A percentile compares a stretch with the other conserved stretches of the same genome.
Conservation (phyloP, 2,113 vertebrate genomes). For the Salvelinus alpinus region DNA sequence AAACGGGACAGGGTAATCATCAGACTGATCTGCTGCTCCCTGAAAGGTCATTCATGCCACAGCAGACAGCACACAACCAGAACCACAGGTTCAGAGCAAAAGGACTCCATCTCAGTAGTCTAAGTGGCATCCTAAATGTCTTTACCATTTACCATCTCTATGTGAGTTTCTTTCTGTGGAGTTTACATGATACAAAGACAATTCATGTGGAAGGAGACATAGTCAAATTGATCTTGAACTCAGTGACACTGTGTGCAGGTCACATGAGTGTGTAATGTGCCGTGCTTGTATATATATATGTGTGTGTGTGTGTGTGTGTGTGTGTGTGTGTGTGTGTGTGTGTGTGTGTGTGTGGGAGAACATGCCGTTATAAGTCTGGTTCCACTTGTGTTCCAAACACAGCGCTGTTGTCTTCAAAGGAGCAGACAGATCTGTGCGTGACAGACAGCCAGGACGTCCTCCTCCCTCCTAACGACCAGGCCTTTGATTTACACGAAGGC, state of each 20-base stretch:
- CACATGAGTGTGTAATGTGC: background rate
- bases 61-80: background rate
- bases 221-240: too few species aligned
- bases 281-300: background rate
- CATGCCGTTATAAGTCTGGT: background rate
- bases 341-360: too few species aligned
- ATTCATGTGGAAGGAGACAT: too few species aligned
- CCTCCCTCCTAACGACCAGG: constrained; percentile 1
- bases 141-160: too few species aligned
- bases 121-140: too few species aligned
- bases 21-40: constrained; percentile 43
- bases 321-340: background rate
- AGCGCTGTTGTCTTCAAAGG: constrained; percentile 1
- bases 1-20: constrained; percentile 62
- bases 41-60: constrained; percentile 58
- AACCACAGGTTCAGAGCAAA: background rate
- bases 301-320: background rate
- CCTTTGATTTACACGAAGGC: background rate
- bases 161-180: too few species aligned
- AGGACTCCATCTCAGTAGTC: background rate
- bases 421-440: background rate
- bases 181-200: too few species aligned
- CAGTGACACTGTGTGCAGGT: too few species aligned
- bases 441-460: background rate
- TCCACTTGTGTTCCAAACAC: constrained; percentile 8